These are phyloP conservation scores for Vanessa cardui DNA, from an alignment of 2,888 invertebrate species.

Conservation along the genomic window DNA sequence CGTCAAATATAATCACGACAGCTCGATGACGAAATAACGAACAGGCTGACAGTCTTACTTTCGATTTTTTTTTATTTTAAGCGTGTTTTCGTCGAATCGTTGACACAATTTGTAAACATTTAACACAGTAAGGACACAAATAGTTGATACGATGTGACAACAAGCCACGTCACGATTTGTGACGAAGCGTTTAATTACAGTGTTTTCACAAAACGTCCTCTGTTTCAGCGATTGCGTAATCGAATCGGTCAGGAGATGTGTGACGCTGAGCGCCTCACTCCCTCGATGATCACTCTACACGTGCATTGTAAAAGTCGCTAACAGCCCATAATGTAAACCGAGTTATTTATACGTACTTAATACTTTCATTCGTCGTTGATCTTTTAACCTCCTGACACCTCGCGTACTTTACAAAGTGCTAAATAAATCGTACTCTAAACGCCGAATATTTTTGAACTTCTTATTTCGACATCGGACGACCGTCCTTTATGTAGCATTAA, in stretches of 20 bases:
- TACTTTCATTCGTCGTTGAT: not conserved
- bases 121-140: slow-evolving; percentile 11
- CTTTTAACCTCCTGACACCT: no score
- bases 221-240: slow-evolving; percentile 45
- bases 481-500: no score
- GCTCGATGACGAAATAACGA: no score
- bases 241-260: slow-evolving; percentile 17
- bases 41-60: no score
- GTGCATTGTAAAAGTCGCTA: not conserved
- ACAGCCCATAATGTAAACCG: slow-evolving; percentile 6
- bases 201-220: slow-evolving; percentile 42
- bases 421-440: no score
- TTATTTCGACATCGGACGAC: no score
- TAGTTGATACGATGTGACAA: slow-evolving; percentile 1
- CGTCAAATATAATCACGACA: no score
- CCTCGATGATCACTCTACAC: not conserved
- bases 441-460: no score
- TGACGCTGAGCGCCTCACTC: slow-evolving; percentile 21
- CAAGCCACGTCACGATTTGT: slow-evolving; percentile 47
- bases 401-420: no score
- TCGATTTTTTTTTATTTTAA: no score
- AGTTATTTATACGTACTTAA: not conserved
- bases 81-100: not conserved
- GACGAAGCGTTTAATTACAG: slow-evolving; percentile 49
- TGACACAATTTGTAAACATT: slow-evolving; percentile 7